Percentiles rank a stretch among this genome's conserved stretches.
Evolutionary conservation across 2,888 invertebrate species (phyloP).

Genomic region (Apamea epomidion): DNA sequence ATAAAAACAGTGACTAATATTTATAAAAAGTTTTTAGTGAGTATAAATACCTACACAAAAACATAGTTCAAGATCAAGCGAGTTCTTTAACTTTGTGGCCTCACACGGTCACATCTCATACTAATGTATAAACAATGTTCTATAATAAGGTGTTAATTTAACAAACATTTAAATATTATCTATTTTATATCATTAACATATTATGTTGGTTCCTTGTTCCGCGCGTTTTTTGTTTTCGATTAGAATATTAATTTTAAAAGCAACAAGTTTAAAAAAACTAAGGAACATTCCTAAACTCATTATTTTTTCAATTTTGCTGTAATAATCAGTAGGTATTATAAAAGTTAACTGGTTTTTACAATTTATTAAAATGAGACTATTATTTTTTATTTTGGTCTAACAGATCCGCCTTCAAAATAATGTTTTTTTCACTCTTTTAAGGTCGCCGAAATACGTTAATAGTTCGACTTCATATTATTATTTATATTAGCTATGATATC

Average conservation of each 20-base stretch:
- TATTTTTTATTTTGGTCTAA: not conserved
- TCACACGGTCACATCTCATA: constrained; percentile 16
- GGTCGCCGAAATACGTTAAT: too few relatives aligned
- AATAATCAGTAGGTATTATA: not conserved
- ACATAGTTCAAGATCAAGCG: constrained; percentile 49
- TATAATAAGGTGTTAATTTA: constrained; percentile 32
- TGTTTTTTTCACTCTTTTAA: not conserved
- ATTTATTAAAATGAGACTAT: constrained; percentile 1
- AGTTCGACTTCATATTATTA: not conserved
- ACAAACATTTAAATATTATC: constrained; percentile 18
- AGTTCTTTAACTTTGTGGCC: constrained; percentile 42
- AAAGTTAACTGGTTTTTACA: not conserved
- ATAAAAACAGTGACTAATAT: constrained; percentile 22
- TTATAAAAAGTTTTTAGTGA: constrained; percentile 21
- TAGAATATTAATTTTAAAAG: constrained; percentile 8
- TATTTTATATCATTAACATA: not conserved
- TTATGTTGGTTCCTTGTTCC: constrained; percentile 49
- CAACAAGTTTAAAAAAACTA: not conserved
- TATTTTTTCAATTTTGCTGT: too few relatives aligned
- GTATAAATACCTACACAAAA: constrained; percentile 13
- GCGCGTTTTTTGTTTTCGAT: constrained; percentile 21
- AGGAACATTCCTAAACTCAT: not conserved
- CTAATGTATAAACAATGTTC: not conserved
- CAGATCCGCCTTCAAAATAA: not conserved
- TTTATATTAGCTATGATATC: not conserved